Conservation (phyloP, 2,888 invertebrate genomes). For the Thereva unica region DNA sequence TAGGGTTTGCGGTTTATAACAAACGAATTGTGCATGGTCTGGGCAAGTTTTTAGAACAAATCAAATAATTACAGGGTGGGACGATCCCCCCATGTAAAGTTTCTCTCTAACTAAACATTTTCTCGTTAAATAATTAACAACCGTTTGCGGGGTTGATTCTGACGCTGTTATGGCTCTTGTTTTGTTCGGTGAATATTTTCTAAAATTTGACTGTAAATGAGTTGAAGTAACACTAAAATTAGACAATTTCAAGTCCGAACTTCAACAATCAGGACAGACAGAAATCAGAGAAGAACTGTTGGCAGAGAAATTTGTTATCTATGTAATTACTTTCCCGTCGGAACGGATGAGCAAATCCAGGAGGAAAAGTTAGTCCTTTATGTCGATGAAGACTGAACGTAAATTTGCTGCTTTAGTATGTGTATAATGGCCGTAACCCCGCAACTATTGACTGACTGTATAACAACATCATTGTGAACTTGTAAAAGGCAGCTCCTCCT, state of each 20-base stretch:
- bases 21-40: too few species aligned
- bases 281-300: conserved; percentile 1
- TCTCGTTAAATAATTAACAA: conserved; percentile 22
- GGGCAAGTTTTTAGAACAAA: conserved; percentile 4
- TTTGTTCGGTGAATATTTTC: too few species aligned
- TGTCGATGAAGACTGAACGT: too few species aligned
- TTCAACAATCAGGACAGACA: not conserved
- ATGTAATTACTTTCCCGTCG: conserved; percentile 14
- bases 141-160: not conserved
- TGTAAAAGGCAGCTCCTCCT: not conserved
- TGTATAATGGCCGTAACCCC: too few species aligned
- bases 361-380: not conserved
- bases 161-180: not conserved
- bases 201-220: conserved; percentile 9
- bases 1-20: too few species aligned
- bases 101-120: conserved; percentile 12
- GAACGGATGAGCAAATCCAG: not conserved
- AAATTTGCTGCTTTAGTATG: too few species aligned
- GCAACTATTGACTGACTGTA: too few species aligned
- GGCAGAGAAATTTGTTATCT: conserved; percentile 1
- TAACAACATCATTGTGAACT: too few species aligned
- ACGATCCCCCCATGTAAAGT: conserved; percentile 8
- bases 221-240: not conserved
- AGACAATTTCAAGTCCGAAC: not conserved
- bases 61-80: conserved; percentile 11